phyloP scores from a whole-genome alignment of 2,888 invertebrate species.

The Coenonympha arcania region DNA sequence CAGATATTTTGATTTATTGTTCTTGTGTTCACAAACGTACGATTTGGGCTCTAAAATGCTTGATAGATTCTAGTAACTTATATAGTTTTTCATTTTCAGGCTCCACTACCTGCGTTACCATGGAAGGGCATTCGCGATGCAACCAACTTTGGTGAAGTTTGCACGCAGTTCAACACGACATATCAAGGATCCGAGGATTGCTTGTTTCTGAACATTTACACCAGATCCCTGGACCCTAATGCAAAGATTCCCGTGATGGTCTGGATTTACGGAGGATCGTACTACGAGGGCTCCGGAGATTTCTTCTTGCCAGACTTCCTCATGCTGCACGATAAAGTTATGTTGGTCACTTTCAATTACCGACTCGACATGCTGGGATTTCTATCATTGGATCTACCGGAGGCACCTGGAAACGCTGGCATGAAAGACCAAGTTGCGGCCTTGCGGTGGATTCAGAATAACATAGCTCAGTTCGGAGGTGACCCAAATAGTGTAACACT shows the following conservation, averaged over 20 bases:
- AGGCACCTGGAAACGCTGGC: slow-evolving; percentile 57
- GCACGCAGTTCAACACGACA: slow-evolving; percentile 48
- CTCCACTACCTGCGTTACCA: slow-evolving; percentile 41
- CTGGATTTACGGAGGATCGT: slow-evolving; percentile 60
- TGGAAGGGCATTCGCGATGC: slow-evolving; percentile 53
- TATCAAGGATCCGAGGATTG: slow-evolving; percentile 51
- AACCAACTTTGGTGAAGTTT: slow-evolving; percentile 45
- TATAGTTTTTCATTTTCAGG: no score
- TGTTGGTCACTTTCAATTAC: slow-evolving; percentile 60
- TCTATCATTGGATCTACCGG: slow-evolving; percentile 41
- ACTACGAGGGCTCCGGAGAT: slow-evolving; percentile 51
- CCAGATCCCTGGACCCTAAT: slow-evolving; percentile 33
- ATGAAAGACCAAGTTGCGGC: slow-evolving; percentile 56
- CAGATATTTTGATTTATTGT: no score
- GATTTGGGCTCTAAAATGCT: no score
- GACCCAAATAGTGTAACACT: slow-evolving; percentile 52
- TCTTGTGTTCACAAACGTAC: no score
- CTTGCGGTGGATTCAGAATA: slow-evolving; percentile 47
- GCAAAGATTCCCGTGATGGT: slow-evolving; percentile 56
- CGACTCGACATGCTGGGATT: slow-evolving; percentile 46
- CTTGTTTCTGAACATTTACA: slow-evolving; percentile 51
- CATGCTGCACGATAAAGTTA: slow-evolving; percentile 47
- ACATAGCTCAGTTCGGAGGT: slow-evolving; percentile 50
- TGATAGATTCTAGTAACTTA: no score
- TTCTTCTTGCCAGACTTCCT: slow-evolving; percentile 53